These are phyloP conservation scores for Malurus elegans DNA, from an alignment of 2,113 vertebrate species.

Conservation along the genomic window DNA sequence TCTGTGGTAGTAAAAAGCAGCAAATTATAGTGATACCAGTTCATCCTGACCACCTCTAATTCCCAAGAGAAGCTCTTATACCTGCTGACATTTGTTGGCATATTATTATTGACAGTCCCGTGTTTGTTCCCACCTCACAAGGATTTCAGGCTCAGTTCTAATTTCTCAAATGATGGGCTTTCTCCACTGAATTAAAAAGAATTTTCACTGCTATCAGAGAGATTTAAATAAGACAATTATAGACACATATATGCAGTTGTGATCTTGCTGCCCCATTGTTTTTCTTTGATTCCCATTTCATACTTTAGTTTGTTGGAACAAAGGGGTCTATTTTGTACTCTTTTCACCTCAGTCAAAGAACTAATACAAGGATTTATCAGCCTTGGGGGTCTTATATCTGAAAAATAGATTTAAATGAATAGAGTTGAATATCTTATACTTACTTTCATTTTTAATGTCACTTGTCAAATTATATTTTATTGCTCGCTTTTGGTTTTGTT, in stretches of 20 bases:
- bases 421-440: neutral
- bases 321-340: neutral
- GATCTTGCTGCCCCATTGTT: neutral
- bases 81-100: neutral
- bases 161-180: neutral
- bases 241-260: neutral
- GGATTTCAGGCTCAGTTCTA: neutral
- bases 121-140: neutral
- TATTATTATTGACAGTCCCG: neutral
- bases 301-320: neutral
- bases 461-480: neutral
- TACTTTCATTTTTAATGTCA: neutral
- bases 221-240: neutral
- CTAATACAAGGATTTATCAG: neutral
- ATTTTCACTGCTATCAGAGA: neutral
- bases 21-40: neutral
- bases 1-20: neutral
- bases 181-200: neutral
- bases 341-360: neutral
- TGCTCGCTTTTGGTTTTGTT: accelerated
- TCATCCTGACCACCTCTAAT: neutral
- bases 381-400: neutral
- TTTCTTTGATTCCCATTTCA: neutral
- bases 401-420: neutral
- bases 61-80: neutral